These are phyloP conservation scores for Hypena proboscidalis DNA, from an alignment of 2,888 invertebrate species.

Conservation along the genomic window DNA sequence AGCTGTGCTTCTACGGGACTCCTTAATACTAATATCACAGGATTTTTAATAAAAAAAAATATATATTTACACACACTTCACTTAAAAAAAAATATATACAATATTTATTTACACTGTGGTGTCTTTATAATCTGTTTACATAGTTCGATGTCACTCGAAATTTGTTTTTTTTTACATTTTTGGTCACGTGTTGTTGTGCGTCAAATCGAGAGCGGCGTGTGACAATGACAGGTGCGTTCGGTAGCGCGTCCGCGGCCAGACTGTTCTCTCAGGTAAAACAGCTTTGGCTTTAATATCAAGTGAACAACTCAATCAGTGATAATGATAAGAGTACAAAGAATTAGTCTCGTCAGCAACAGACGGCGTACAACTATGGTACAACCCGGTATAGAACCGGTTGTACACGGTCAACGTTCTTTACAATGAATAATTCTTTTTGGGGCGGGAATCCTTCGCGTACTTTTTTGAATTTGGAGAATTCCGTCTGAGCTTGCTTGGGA, in stretches of 20 bases:
- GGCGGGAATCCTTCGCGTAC: slow-evolving; percentile 17
- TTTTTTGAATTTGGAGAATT: slow-evolving; percentile 26
- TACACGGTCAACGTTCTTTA: slow-evolving; percentile 52
- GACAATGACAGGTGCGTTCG: slow-evolving; percentile 50
- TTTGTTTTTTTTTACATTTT: slow-evolving; percentile 59
- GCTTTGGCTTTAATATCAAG: slow-evolving; percentile 67
- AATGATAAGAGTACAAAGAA: slow-evolving; percentile 63
- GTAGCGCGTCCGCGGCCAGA: slow-evolving; percentile 51
- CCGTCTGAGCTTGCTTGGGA: slow-evolving; percentile 8
- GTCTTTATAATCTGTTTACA: slow-evolving; percentile 47
- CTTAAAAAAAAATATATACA: slow-evolving; percentile 51
- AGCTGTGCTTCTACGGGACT: slow-evolving; percentile 46
- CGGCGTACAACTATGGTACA: slow-evolving; percentile 29
- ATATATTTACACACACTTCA: slow-evolving; percentile 44
- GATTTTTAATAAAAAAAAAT: slow-evolving; percentile 63
- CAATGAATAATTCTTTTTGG: slow-evolving; percentile 36
- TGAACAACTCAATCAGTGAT: slow-evolving; percentile 73
- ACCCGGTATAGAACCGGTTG: slow-evolving; percentile 56
- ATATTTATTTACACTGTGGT: slow-evolving; percentile 60
- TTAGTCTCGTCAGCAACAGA: slow-evolving; percentile 37
- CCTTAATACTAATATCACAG: slow-evolving; percentile 81
- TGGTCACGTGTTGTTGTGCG: slow-evolving; percentile 31
- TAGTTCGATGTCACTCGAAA: slow-evolving; percentile 48
- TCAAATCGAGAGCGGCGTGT: slow-evolving; percentile 39
- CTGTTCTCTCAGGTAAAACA: slow-evolving; percentile 59